A percentile compares a stretch with the other conserved stretches of the same genome.
These are phyloP conservation scores for Myioborus melanocephalus DNA, from an alignment of 2,797 vertebrate genomes.

Conservation along the genomic window DNA sequence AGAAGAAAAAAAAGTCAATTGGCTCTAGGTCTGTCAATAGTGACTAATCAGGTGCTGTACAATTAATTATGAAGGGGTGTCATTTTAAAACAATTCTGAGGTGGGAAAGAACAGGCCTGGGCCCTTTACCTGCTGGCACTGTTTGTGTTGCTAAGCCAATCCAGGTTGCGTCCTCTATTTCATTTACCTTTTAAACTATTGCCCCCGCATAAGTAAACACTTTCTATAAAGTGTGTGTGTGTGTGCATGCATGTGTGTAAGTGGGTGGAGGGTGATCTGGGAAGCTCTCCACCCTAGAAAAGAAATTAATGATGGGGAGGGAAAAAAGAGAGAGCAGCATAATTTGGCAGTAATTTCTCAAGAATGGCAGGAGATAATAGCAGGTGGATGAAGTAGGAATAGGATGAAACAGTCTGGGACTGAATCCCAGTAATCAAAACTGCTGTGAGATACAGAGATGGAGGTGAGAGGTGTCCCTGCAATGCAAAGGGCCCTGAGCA, in stretches of 20 bases:
- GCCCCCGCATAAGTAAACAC: slow-evolving; percentile 68
- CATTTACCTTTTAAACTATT: slow-evolving; percentile 69
- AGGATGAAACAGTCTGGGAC: background rate
- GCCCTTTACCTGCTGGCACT: slow-evolving; percentile 65
- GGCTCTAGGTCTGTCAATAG: slow-evolving; percentile 61
- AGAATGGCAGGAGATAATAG: background rate
- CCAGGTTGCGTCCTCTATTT: slow-evolving; percentile 58
- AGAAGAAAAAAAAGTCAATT: background rate
- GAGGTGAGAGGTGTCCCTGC: background rate
- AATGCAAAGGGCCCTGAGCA: rapidly evolving
- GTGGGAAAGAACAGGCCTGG: slow-evolving; percentile 64
- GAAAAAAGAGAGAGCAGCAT: background rate
- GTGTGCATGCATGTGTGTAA: slow-evolving; percentile 44
- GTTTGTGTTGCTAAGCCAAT: slow-evolving; percentile 71
- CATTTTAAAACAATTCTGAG: slow-evolving; percentile 65
- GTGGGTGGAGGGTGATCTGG: slow-evolving; percentile 61
- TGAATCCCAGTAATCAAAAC: background rate
- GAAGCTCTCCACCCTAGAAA: slow-evolving; percentile 48
- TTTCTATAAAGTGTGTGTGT: slow-evolving; percentile 49
- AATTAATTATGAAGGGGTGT: slow-evolving; percentile 67
- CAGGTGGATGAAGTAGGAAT: slow-evolving; percentile 35
- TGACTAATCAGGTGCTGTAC: slow-evolving; percentile 64
- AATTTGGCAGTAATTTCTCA: slow-evolving; percentile 32
- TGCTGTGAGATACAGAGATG: background rate
- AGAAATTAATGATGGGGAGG: slow-evolving; percentile 10